Conservation (phyloP, 37 sponge, comb jelly and placozoan species). For the Hexactinellida sp. region DNA sequence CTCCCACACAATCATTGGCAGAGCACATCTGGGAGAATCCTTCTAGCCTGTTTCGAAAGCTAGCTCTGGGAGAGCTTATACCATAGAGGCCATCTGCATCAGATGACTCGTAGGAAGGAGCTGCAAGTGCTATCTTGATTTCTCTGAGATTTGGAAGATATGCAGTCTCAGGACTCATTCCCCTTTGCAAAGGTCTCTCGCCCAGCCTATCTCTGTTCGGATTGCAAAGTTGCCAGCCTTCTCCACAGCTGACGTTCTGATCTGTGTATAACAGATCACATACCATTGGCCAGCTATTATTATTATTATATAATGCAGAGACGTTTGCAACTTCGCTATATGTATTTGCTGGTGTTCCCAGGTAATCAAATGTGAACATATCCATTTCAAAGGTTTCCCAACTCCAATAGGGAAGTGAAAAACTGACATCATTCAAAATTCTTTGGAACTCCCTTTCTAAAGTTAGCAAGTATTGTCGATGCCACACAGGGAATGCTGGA, state of each 20-base stretch:
- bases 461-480: conserved; percentile 14
- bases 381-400: conserved; percentile 11
- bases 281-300: conserved; percentile 16
- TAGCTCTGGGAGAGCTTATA: neutral
- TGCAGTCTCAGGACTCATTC: neutral
- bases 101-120: conserved; percentile 21
- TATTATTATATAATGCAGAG: neutral
- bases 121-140: conserved; percentile 22
- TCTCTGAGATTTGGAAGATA: conserved; percentile 20
- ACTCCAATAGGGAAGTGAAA: conserved; percentile 27
- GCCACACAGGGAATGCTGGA: conserved; percentile 25
- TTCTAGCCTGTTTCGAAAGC: conserved; percentile 21
- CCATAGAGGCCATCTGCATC: neutral
- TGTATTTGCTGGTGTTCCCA: neutral
- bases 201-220: neutral
- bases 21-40: conserved; percentile 21
- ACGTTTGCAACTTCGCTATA: neutral
- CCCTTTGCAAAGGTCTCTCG: conserved; percentile 18
- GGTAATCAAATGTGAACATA: neutral
- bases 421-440: neutral
- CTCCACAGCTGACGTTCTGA: neutral
- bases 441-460: conserved; percentile 24
- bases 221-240: conserved; percentile 12
- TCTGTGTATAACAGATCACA: conserved; percentile 13
- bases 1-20: neutral